Evolutionary conservation across 2,113 vertebrate genomes (phyloP).

Genomic region (Saccopteryx bilineata): DNA sequence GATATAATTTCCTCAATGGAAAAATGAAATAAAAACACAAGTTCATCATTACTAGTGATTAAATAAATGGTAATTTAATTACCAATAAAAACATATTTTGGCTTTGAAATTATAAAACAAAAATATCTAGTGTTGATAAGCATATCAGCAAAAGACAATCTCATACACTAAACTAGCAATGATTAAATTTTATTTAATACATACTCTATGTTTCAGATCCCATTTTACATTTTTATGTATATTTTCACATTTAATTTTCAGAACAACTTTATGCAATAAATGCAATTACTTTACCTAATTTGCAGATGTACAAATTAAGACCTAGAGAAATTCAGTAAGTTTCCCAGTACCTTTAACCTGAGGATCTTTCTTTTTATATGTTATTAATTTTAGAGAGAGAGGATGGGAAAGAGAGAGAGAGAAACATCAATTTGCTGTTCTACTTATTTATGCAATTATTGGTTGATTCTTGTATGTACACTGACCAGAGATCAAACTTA

Average conservation of each 20-base stretch:
- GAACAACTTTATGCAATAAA: not conserved
- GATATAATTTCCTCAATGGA: not conserved
- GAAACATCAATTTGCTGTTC: too few relatives aligned
- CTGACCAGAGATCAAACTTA: too few relatives aligned
- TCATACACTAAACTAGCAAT: not conserved
- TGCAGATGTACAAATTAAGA: not conserved
- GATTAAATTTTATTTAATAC: slow-evolving; percentile 44
- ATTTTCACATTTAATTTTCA: slow-evolving; percentile 43
- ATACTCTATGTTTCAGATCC: not conserved
- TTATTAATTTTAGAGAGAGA: too few relatives aligned
- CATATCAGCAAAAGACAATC: not conserved
- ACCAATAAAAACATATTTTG: not conserved
- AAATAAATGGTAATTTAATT: slow-evolving; percentile 41
- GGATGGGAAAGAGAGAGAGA: too few relatives aligned
- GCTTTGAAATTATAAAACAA: not conserved
- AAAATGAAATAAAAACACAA: slow-evolving; percentile 48
- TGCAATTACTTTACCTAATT: slow-evolving; percentile 25
- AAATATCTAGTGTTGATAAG: slow-evolving; percentile 22
- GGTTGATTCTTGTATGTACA: too few relatives aligned
- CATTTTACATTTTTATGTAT: slow-evolving; percentile 7
- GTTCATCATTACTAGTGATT: not conserved
- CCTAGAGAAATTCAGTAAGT: not conserved
- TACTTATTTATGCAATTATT: too few relatives aligned
- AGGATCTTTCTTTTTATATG: not conserved
- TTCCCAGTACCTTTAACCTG: not conserved